These are phyloP conservation scores for Conus canariensis DNA, from an alignment of 2,888 invertebrate species.

Conservation along the genomic window DNA sequence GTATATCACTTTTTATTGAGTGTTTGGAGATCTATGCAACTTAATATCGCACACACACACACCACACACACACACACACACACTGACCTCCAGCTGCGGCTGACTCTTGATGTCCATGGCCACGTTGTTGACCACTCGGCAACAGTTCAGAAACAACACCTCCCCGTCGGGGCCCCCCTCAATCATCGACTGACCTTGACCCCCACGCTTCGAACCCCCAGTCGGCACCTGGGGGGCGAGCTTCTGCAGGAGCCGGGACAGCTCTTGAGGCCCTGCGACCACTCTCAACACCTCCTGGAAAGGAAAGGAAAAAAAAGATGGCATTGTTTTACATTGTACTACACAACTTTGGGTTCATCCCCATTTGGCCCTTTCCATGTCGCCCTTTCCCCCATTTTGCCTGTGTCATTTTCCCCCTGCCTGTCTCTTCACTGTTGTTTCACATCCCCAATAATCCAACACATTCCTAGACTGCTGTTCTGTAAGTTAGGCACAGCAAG, in stretches of 20 bases:
- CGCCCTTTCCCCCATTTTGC: too few species aligned
- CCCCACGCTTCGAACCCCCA: neutral
- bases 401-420: too few species aligned
- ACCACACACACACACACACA: conserved; percentile 69
- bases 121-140: conserved; percentile 81
- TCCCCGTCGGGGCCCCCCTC: conserved; percentile 61
- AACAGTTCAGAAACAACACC: conserved; percentile 73
- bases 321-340: too few species aligned
- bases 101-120: conserved; percentile 81
- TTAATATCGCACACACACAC: neutral
- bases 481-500: too few species aligned
- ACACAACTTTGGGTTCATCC: too few species aligned
- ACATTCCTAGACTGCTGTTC: too few species aligned
- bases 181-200: conserved; percentile 73
- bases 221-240: conserved; percentile 50
- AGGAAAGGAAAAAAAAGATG: conserved; percentile 54
- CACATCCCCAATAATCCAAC: too few species aligned
- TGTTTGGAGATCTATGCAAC: too few species aligned
- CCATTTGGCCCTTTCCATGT: too few species aligned
- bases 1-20: too few species aligned
- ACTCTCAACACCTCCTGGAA: neutral
- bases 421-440: too few species aligned
- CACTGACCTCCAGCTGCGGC: conserved; percentile 80
- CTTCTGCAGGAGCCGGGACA: conserved; percentile 78
- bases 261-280: conserved; percentile 74